Evolutionary conservation across 2,888 invertebrate genomes (phyloP).

Genomic region (Arge pagana): DNA sequence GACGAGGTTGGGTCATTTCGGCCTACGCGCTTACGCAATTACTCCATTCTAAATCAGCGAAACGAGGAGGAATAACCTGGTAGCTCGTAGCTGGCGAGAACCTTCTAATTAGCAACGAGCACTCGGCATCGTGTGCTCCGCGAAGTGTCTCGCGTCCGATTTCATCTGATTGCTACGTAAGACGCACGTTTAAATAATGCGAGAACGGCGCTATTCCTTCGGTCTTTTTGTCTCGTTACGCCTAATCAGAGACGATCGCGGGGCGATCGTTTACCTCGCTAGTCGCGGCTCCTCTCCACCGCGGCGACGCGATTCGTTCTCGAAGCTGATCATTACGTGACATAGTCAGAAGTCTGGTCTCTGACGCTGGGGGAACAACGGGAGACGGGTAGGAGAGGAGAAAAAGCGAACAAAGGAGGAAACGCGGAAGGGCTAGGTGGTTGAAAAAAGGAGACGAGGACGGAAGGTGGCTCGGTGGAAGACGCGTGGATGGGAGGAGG

Average conservation of each 20-base stretch:
- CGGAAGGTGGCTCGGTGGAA: not conserved
- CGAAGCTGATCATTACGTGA: slow-evolving; percentile 10
- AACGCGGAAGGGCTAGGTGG: slow-evolving; percentile 16
- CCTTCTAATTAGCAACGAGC: slow-evolving; percentile 8
- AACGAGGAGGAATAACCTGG: not conserved
- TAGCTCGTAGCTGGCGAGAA: not conserved
- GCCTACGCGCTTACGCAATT: slow-evolving; percentile 14
- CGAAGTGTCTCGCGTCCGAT: not conserved
- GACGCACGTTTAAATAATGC: too few relatives aligned
- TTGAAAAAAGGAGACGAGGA: slow-evolving; percentile 7
- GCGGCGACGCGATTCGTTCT: slow-evolving; percentile 19
- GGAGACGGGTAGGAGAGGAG: not conserved
- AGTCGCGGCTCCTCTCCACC: slow-evolving; percentile 7
- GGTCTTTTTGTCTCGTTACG: too few relatives aligned
- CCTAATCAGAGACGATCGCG: too few relatives aligned
- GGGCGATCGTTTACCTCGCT: too few relatives aligned
- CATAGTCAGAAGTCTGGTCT: slow-evolving; percentile 20
- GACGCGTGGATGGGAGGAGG: not conserved
- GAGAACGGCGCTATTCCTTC: too few relatives aligned
- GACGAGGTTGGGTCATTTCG: too few relatives aligned
- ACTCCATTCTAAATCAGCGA: slow-evolving; percentile 5
- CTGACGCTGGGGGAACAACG: too few relatives aligned
- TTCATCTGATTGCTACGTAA: slow-evolving; percentile 35
- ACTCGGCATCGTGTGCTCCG: not conserved
- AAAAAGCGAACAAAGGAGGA: slow-evolving; percentile 2